Evolutionary conservation across 2,797 vertebrate species (phyloP).

Genomic region (Glossophaga mutica): DNA sequence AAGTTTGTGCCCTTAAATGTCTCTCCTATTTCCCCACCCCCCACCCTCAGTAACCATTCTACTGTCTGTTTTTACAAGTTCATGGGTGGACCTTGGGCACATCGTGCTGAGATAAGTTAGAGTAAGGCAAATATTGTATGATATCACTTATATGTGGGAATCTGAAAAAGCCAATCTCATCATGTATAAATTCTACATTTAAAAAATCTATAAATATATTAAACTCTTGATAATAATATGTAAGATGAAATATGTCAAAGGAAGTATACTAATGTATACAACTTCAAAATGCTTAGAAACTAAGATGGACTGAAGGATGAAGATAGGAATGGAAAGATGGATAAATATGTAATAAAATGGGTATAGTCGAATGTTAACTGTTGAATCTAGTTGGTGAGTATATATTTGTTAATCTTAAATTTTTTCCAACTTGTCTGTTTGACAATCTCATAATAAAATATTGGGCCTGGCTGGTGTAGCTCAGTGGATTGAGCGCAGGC

Average conservation of each 20-base stretch:
- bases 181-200: neutral
- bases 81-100: neutral
- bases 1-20: neutral
- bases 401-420: neutral
- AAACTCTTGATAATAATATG: slow-evolving; percentile 23
- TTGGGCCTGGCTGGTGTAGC: no score
- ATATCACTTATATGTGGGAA: neutral
- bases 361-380: neutral
- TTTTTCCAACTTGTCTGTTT: neutral
- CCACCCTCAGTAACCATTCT: neutral
- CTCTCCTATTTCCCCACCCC: neutral
- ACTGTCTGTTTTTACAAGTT: neutral
- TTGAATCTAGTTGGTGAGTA: neutral
- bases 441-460: neutral
- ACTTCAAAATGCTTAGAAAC: neutral
- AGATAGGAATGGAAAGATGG: neutral
- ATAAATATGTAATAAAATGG: neutral
- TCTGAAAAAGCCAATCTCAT: neutral
- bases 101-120: neutral
- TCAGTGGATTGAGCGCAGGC: no score
- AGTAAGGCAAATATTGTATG: neutral
- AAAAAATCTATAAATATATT: neutral
- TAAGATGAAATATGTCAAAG: neutral
- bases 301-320: neutral
- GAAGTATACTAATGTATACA: neutral